Conservation (phyloP, 2,113 vertebrate species). For the Heliornis fulica region DNA sequence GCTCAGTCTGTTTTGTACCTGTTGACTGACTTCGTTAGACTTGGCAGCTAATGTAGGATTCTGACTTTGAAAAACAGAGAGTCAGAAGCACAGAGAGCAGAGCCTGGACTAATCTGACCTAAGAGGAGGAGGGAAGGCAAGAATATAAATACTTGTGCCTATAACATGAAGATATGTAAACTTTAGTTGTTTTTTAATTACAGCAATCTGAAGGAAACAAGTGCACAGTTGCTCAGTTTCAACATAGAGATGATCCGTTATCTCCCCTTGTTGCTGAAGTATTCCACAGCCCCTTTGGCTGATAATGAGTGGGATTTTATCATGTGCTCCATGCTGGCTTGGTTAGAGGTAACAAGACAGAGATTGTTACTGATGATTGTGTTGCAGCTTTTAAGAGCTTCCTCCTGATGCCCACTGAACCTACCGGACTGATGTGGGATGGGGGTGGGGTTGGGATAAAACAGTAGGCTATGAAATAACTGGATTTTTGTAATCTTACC, state of each 20-base stretch:
- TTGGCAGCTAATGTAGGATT: not conserved
- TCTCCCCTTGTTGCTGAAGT: conserved; percentile 81
- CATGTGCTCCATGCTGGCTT: conserved; percentile 93
- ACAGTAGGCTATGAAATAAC: not conserved
- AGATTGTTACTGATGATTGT: not conserved
- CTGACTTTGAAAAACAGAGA: not conserved
- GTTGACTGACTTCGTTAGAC: not conserved
- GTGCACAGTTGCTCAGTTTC: conserved; percentile 78
- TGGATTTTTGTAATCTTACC: not conserved
- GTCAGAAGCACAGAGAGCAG: not conserved
- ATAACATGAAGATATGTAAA: not conserved
- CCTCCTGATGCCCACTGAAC: not conserved
- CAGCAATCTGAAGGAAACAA: conserved; percentile 84
- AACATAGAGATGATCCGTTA: conserved; percentile 91
- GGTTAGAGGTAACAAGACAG: conserved; percentile 86
- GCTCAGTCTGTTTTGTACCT: not conserved
- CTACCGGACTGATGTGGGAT: not conserved
- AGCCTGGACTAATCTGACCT: not conserved
- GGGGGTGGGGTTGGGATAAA: not conserved
- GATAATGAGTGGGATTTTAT: conserved; percentile 92
- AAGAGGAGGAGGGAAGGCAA: not conserved
- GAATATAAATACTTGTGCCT: not conserved
- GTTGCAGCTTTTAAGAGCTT: not conserved
- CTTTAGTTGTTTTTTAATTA: conserved; percentile 28
- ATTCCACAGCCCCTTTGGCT: conserved; percentile 70